Conservation (phyloP, 2,113 vertebrate genomes). For the Rhinopithecus roxellana region DNA sequence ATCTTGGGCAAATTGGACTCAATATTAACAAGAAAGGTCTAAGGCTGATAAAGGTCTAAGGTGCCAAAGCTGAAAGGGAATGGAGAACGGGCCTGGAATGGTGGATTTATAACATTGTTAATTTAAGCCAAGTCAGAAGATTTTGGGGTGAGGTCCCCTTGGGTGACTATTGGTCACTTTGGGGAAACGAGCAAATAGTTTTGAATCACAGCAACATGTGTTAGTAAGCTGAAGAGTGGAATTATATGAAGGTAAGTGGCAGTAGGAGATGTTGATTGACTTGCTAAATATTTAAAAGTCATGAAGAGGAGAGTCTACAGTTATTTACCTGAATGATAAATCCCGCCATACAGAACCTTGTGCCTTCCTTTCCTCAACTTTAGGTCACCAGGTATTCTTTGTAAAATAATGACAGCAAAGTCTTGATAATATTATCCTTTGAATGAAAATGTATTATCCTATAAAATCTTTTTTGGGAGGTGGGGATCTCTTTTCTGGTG, state of each 20-base stretch:
- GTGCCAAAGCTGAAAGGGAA: not conserved
- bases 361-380: not conserved
- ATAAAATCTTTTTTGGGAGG: not conserved
- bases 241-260: not conserved
- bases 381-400: not conserved
- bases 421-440: not conserved
- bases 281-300: not conserved
- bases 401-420: not conserved
- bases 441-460: not conserved
- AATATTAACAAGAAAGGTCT: not conserved
- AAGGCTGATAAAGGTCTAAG: not conserved
- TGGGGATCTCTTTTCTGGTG: not conserved
- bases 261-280: not conserved
- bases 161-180: not conserved
- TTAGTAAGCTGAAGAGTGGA: not conserved
- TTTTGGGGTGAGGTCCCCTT: not conserved
- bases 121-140: not conserved
- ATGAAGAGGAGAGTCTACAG: not conserved
- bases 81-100: not conserved
- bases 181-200: not conserved
- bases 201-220: not conserved
- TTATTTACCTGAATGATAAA: not conserved
- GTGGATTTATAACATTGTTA: not conserved
- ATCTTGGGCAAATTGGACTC: slow-evolving; percentile 5
- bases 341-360: not conserved